Evolutionary conservation across 1,140 invertebrate species (phyloP), one percentile per base, ranked within the genome.

Genomic region (Drosophila insularis): DNA sequence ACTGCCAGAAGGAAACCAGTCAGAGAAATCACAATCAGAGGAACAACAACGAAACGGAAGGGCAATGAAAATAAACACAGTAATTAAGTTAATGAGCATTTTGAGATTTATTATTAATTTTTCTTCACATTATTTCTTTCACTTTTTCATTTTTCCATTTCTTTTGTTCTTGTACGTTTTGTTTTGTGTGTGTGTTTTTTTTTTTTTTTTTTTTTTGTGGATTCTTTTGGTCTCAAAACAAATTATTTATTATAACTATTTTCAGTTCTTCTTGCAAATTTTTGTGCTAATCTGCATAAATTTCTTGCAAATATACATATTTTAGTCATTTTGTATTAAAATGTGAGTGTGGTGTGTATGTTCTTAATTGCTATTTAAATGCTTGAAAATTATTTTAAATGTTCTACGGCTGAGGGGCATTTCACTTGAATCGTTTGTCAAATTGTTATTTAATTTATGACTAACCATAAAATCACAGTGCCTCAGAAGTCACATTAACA

Each of bases 21-120:
- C 19, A 53, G 32, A 37, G 32, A 55, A 63, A 66, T 71, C 67
- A 68, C 17, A 39, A 46, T 46, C 43, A 46, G 43, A 43, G 73
- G 50, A 75, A 64, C 68, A 74, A 72, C 69, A 66, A 23, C 67
- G 72, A 75, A 68, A 68, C 85, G 85, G 81, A 89, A 90, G 78
- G 86, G 86, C 81, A 89, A 89, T 81, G 82, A 90, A 90, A 90
- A 87, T 90, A 90, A 90, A 90, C 82, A 84, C 87, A 87, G 87
- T 90, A 90, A 90, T 90, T 90, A 90, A 90, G 87, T 90, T 90
- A 90, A 90, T 90, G 87, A 90, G 87, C 81, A 90, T 90, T 90
- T 90, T 90, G 74, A 90, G 87, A 90, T 90, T 90, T 90, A 90
- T 90, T 90, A 90, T 90, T 90, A 89, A 89, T 89, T 89, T 89